Conservation (phyloP, 2,888 invertebrate species). For the Pecten maximus region DNA sequence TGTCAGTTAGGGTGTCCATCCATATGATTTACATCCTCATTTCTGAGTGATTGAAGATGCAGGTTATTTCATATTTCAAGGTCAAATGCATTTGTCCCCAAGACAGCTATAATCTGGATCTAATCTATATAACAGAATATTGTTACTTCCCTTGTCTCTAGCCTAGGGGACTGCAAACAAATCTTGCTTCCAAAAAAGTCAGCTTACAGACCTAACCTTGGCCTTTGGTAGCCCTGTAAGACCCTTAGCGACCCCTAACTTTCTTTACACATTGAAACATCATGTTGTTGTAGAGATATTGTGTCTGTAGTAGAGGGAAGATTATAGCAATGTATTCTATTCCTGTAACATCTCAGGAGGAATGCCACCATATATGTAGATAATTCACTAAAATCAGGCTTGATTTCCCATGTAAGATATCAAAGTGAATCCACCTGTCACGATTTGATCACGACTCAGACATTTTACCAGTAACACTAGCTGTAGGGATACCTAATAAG, state of each 20-base stretch:
- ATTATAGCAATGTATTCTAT: neutral
- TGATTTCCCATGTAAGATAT: neutral
- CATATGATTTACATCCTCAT: neutral
- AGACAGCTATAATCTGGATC: neutral
- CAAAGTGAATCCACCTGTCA: neutral
- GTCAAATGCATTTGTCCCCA: constrained; percentile 13
- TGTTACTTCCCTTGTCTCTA: neutral
- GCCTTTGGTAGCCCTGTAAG: neutral
- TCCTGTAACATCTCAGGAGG: neutral
- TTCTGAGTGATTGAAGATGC: neutral
- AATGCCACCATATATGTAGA: neutral
- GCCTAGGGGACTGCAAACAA: neutral
- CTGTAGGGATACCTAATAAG: neutral
- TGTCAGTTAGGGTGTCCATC: neutral
- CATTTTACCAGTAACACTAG: neutral
- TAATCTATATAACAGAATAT: neutral
- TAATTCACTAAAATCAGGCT: neutral
- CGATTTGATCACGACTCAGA: neutral
- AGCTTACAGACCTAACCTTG: neutral
- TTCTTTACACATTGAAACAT: neutral
- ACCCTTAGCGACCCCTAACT: neutral
- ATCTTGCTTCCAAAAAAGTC: neutral
- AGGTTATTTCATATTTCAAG: constrained; percentile 4
- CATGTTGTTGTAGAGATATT: neutral
- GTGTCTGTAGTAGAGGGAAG: neutral